Evolutionary conservation across 2,888 invertebrate species (phyloP), one percentile per base, ranked within the genome.

Genomic region (Aleiodes alternator): DNA sequence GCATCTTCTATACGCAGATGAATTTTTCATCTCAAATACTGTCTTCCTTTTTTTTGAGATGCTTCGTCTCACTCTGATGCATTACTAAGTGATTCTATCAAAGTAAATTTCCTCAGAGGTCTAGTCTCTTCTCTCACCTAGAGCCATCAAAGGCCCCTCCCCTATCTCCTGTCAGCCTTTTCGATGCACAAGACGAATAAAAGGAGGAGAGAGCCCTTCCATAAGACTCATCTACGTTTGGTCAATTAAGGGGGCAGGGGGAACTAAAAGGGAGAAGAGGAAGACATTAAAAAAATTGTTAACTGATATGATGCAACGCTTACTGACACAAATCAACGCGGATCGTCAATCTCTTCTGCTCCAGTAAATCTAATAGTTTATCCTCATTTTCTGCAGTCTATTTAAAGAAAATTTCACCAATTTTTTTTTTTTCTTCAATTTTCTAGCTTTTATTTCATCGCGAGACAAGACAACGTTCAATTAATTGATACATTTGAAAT

Each of bases 311-410:
- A 59, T 69, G 50, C 48, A 61, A 64, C 57, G 48, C 34, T 61
- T 48, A 53, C 48, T 68, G 68, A 76, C 75, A 51, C 71, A 75
- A 78, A 79, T 79, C 75, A 75, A 78, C 75, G 72, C 69, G 76
- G 71, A 75, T 79, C 69, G 71, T 75, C 69, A 69, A 70, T 64
- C 64, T 64, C 64, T 64, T 64, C 64, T 64, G 64, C 61, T 73
- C 73, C 53, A 73, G 69, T 69, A 73, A 64, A 76, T 79, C 69
- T 76, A 77, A 75, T 73, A 76, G 66, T 76, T 77, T 75, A 69
- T 77, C 76, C 74, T 77, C 73, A 66, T 76, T 71, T 57, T 61
- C 53, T 23, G 55, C 43, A 16, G 16, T 43, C 14, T 14, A 64
- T 14, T 38, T 14, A 64, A 64, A 43, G 9, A 43, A 48, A 64